Evolutionary conservation across 2,797 vertebrate genomes (phyloP), one percentile per base, ranked within the genome.

Genomic region (Tamandua tetradactyla): DNA sequence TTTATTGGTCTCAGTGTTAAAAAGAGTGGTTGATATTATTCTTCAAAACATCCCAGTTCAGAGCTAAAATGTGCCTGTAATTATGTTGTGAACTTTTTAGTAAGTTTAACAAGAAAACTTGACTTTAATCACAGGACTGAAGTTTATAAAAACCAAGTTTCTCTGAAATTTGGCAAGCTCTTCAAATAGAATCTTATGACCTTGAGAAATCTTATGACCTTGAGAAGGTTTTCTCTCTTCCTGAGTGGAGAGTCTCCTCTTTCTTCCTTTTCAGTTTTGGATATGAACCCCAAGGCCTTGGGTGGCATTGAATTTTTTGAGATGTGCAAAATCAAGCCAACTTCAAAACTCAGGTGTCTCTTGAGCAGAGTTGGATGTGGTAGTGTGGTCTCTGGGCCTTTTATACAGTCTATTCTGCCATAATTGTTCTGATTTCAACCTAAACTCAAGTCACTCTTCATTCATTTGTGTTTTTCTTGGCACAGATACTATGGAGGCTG

Each of bases 111-210:
- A 75, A 75, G 27, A 86, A 85, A 85, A 62, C 7, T 89, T 86
- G 55, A 52, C 71, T 93, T 94, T 93, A 83, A 88, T 84, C 61
- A 80, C 20, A 92, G 86, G 47, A 68, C n/a, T 78, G 59, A 59
- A 64, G 42, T 87, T 91, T 61, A 87, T 78, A 27, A 62, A 84
- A 94, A 80, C 47, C 20, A 83, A 80, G 12, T 52, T 88, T 88
- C n/a, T n/a, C 9, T 78, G 27, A 52, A 78, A 55, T 55, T 52
- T 87, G 86, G 75, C 71, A 93, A 92, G 66, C 94, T 93, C 44
- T 92, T 88, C 42, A 91, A 89, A 91, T 5, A 86, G 71, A 93
- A 83, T 89, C 40, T 75, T 72, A 74, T 32, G 40, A 52, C 7
- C 32, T 49, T 37, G 32, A 95, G 49, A 78, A 83, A 74, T 78